Percentiles rank a stretch among this genome's conserved stretches.
Evolutionary conservation across 2,113 vertebrate species (phyloP).

Genomic region (Hymenochirus boettgeri): DNA sequence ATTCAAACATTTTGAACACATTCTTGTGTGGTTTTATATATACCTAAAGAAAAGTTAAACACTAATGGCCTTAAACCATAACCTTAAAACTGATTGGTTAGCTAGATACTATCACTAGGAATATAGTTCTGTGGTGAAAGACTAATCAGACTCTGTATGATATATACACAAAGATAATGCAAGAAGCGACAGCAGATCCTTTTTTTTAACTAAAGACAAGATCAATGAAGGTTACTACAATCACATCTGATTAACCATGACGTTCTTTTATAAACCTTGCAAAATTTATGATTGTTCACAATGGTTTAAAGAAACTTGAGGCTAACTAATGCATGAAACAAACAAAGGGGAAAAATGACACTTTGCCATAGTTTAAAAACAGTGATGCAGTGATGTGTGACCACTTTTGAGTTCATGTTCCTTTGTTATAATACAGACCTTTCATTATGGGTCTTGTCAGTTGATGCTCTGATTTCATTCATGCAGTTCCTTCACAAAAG

Average conservation of each 20-base stretch:
- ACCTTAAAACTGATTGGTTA: too few species aligned
- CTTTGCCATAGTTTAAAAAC: conserved; percentile 16
- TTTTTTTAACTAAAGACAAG: conserved; percentile 16
- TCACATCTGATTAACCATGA: conserved; percentile 27
- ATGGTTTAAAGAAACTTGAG: conserved; percentile 17
- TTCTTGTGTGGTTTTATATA: too few species aligned
- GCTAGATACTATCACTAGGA: too few species aligned
- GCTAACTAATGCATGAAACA: conserved; percentile 4
- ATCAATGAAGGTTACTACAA: conserved; percentile 25
- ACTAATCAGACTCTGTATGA: conserved; percentile 6
- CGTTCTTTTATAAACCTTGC: conserved; percentile 13
- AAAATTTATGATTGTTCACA: conserved; percentile 14
- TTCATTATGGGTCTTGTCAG: conserved; percentile 24
- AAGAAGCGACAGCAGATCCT: conserved; percentile 8
- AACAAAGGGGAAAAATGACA: not conserved
- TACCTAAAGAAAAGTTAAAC: not conserved
- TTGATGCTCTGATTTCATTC: too few species aligned
- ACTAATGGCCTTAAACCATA: too few species aligned
- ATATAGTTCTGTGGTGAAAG: conserved; percentile 30
- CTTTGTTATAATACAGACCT: conserved; percentile 15
- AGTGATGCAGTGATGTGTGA: conserved; percentile 25
- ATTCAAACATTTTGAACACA: too few species aligned
- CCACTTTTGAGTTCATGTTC: conserved; percentile 33
- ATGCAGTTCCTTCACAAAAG: too few species aligned
- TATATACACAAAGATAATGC: conserved; percentile 11